These are phyloP conservation scores for Oligia fasciuncula DNA, from an alignment of 2,888 invertebrate species.

Conservation along the genomic window DNA sequence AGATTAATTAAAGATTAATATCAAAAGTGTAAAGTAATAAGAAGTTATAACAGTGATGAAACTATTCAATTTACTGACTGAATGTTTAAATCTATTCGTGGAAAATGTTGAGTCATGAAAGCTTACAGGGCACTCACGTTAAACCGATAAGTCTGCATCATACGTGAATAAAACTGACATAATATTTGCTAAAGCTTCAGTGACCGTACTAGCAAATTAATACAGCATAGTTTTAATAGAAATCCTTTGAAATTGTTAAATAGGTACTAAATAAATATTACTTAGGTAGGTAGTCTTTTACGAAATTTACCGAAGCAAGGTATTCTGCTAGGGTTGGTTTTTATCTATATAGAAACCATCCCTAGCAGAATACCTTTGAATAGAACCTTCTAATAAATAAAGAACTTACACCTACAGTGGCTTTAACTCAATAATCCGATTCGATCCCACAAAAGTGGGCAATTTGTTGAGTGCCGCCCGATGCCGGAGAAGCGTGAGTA, in stretches of 20 bases:
- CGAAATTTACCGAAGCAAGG: neutral
- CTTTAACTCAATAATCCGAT: constrained; percentile 75
- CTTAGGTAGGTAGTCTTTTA: constrained; percentile 12
- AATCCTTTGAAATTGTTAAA: constrained; percentile 1
- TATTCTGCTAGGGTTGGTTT: too few species aligned
- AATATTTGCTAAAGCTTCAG: neutral
- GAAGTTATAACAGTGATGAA: constrained; percentile 30
- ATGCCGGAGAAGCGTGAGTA: constrained; percentile 73
- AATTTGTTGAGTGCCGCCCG: constrained; percentile 81
- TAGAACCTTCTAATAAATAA: constrained; percentile 55
- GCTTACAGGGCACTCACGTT: constrained; percentile 6
- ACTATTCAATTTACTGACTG: constrained; percentile 26
- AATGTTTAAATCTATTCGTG: constrained; percentile 34
- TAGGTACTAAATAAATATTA: constrained; percentile 12
- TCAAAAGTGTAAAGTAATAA: constrained; percentile 17
- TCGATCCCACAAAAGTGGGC: constrained; percentile 76
- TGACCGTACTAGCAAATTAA: neutral
- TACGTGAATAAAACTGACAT: neutral
- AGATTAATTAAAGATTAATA: constrained; percentile 4
- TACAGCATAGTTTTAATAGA: neutral
- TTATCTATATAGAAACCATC: neutral
- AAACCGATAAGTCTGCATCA: constrained; percentile 20
- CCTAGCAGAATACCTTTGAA: constrained; percentile 4
- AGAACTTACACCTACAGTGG: constrained; percentile 62
- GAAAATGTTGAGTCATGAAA: constrained; percentile 39